These are phyloP conservation scores for Panopea generosa DNA, from an alignment of 2,888 invertebrate genomes.

Conservation along the genomic window DNA sequence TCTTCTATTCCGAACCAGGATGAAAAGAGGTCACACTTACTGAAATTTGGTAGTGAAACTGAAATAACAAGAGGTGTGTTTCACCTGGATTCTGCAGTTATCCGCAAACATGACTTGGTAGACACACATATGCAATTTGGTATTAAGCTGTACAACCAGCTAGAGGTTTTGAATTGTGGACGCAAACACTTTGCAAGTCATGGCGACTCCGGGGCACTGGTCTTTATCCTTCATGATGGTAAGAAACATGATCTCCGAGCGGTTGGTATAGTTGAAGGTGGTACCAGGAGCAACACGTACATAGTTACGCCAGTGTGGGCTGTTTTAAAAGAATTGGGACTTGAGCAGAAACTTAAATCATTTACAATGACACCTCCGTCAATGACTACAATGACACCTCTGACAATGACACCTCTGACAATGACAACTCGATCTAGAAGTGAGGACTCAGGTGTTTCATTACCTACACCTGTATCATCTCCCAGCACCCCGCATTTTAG, in stretches of 20 bases:
- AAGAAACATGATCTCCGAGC: background rate
- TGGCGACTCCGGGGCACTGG: conserved; percentile 9
- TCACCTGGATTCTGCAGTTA: background rate
- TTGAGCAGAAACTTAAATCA: too few species aligned
- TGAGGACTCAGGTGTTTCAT: too few species aligned
- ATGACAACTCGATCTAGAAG: too few species aligned
- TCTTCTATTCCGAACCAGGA: too few species aligned
- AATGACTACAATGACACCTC: too few species aligned
- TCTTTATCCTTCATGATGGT: background rate
- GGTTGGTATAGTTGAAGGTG: conserved; percentile 6
- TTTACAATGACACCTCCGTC: too few species aligned
- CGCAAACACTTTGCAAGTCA: background rate
- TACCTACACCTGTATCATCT: too few species aligned
- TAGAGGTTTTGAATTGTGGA: background rate
- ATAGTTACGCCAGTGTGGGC: too few species aligned
- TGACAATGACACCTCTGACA: too few species aligned
- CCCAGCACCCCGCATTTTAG: too few species aligned
- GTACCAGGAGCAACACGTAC: background rate
- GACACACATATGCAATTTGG: background rate
- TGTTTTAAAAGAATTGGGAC: too few species aligned
- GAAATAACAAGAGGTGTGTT: conserved; percentile 1
- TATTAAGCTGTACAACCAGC: background rate
- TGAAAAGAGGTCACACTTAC: too few species aligned
- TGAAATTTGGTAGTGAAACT: background rate
- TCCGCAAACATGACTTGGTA: background rate